Conservation (phyloP, 2,113 vertebrate genomes). For the Pollachius pollachius region DNA sequence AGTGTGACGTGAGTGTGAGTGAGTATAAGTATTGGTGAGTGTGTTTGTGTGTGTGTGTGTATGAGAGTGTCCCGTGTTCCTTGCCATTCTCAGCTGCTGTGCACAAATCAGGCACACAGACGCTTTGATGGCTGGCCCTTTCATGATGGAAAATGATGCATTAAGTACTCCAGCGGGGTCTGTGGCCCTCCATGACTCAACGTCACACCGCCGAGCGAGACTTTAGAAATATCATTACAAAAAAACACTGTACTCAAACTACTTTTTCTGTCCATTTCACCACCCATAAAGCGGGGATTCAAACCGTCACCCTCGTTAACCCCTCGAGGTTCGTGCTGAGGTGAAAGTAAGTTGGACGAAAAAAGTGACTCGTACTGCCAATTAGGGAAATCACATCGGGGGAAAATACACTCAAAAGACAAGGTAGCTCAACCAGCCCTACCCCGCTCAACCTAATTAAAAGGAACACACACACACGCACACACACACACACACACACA, state of each 20-base stretch:
- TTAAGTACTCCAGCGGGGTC: conserved; percentile 49
- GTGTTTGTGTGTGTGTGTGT: background rate
- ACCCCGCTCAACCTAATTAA: too few species aligned
- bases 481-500: too few species aligned
- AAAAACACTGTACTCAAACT: background rate
- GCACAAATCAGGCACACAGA: conserved; percentile 56
- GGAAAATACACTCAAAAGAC: too few species aligned
- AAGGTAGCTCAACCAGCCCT: too few species aligned
- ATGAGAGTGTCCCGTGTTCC: conserved; percentile 11
- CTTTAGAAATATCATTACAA: conserved; percentile 15
- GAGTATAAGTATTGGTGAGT: background rate
- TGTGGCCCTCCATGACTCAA: conserved; percentile 50
- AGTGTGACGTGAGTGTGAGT: background rate
- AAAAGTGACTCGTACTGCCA: too few species aligned
- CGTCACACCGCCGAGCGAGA: conserved; percentile 43
- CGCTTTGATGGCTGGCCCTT: conserved; percentile 53
- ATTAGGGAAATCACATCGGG: too few species aligned
- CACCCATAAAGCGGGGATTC: too few species aligned
- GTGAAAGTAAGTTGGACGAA: too few species aligned
- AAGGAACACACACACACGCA: too few species aligned
- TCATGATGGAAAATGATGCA: conserved; percentile 58
- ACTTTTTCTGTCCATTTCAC: too few species aligned
- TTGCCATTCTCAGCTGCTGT: conserved; percentile 56
- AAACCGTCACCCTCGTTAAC: too few species aligned
- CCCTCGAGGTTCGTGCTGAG: too few species aligned